phyloP scores from a whole-genome alignment of 2,888 invertebrate species.

The Pristionchus maxplancki region DNA sequence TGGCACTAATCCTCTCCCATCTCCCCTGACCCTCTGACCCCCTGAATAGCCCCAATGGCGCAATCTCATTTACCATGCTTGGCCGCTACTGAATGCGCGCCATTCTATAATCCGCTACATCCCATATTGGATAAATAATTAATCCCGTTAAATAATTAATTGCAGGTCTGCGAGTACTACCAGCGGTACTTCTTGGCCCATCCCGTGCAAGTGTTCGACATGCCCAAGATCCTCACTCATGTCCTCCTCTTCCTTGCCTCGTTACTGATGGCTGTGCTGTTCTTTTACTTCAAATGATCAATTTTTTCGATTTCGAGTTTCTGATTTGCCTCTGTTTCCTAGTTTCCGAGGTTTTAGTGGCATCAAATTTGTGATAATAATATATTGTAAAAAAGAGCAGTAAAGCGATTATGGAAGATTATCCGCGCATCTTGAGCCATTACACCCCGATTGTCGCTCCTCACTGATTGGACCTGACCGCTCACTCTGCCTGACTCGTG shows the following conservation, averaged over 20 bases:
- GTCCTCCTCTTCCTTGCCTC: not conserved
- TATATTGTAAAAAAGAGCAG: not conserved
- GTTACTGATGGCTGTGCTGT: not conserved
- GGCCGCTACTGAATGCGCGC: not conserved
- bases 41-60: not conserved
- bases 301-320: too few relatives aligned
- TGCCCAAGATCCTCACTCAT: slow-evolving; percentile 18
- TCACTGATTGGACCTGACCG: too few relatives aligned
- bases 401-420: slow-evolving; percentile 16
- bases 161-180: slow-evolving; percentile 49
- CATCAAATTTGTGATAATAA: not conserved
- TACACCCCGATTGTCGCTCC: not conserved
- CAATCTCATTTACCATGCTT: slow-evolving; percentile 29
- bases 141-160: too few relatives aligned
- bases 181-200: not conserved
- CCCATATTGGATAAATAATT: not conserved
- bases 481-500: too few relatives aligned
- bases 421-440: not conserved
- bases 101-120: not conserved
- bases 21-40: not conserved
- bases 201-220: slow-evolving; percentile 28
- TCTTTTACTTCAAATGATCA: not conserved
- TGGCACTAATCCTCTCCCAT: not conserved
- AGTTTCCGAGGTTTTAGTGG: too few relatives aligned
- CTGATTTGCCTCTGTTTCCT: too few relatives aligned